Evolutionary conservation across 2,113 vertebrate species (phyloP).

Genomic region (Python bivittatus): DNA sequence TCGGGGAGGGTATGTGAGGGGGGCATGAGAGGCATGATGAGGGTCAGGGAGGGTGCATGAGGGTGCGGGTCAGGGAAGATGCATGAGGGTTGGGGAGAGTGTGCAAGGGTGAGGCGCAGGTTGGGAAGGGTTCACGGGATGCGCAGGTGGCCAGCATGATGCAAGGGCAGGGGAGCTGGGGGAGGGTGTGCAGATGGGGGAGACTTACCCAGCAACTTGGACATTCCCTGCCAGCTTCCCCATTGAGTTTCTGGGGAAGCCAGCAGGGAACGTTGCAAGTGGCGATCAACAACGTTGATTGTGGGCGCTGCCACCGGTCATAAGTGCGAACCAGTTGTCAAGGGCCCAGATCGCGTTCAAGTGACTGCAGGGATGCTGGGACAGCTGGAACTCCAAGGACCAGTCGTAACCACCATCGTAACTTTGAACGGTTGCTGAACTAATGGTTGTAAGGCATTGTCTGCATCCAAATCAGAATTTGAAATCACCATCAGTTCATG

Average conservation of each 20-base stretch:
- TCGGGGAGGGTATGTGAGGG: no score
- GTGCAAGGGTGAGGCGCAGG: no score
- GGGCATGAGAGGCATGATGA: no score
- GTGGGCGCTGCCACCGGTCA: neutral
- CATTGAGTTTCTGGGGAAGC: neutral
- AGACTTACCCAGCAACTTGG: neutral
- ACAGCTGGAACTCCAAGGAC: neutral
- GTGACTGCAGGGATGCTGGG: no score
- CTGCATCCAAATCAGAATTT: neutral
- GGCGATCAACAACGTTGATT: no score
- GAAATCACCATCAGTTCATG: neutral
- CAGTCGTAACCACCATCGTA: neutral
- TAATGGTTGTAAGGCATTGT: neutral
- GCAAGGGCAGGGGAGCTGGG: no score
- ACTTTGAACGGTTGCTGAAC: neutral
- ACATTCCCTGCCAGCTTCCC: neutral
- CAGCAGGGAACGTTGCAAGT: neutral
- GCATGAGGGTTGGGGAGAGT: no score
- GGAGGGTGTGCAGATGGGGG: neutral
- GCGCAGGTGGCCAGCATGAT: no score
- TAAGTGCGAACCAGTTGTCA: neutral
- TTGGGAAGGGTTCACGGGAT: no score
- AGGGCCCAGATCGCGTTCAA: neutral
- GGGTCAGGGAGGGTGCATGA: no score
- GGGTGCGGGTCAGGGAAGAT: no score